phyloP scores from a whole-genome alignment of 2,888 invertebrate genomes.

The Griposia aprilina region DNA sequence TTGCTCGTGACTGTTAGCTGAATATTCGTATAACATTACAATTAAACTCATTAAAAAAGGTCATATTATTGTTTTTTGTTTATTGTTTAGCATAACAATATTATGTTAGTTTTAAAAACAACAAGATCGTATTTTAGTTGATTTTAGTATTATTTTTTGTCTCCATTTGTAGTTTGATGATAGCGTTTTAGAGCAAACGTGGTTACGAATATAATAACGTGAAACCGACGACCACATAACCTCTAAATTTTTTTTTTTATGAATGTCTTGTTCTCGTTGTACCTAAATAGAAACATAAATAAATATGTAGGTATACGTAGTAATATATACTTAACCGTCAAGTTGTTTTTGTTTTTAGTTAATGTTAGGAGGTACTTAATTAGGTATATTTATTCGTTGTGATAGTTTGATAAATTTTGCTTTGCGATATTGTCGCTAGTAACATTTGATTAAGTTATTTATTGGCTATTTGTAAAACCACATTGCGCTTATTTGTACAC shows the following conservation, averaged over 20 bases:
- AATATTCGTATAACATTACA: conserved; percentile 2
- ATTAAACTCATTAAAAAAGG: not conserved
- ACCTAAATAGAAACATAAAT: not conserved
- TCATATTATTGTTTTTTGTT: not conserved
- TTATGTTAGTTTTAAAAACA: not conserved
- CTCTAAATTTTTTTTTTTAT: not conserved
- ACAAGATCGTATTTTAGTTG: not conserved
- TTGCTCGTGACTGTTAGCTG: not conserved
- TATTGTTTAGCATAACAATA: not conserved
- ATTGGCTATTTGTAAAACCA: conserved; percentile 6
- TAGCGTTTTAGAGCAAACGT: conserved; percentile 4
- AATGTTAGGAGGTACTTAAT: not conserved
- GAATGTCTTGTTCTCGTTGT: not conserved
- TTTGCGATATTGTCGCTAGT: conserved; percentile 20
- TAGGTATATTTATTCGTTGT: not conserved
- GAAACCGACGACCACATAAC: not conserved
- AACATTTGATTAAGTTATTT: not conserved
- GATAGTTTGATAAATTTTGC: conserved; percentile 3
- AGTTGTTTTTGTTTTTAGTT: not conserved
- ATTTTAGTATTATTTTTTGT: not conserved
- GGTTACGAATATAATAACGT: not conserved
- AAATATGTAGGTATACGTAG: not conserved
- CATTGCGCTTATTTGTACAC: conserved; percentile 15
- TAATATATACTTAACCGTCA: not conserved
- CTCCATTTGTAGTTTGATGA: conserved; percentile 5